These are phyloP conservation scores for Bradypus variegatus DNA, from an alignment of 2,797 vertebrate genomes.

Conservation along the genomic window DNA sequence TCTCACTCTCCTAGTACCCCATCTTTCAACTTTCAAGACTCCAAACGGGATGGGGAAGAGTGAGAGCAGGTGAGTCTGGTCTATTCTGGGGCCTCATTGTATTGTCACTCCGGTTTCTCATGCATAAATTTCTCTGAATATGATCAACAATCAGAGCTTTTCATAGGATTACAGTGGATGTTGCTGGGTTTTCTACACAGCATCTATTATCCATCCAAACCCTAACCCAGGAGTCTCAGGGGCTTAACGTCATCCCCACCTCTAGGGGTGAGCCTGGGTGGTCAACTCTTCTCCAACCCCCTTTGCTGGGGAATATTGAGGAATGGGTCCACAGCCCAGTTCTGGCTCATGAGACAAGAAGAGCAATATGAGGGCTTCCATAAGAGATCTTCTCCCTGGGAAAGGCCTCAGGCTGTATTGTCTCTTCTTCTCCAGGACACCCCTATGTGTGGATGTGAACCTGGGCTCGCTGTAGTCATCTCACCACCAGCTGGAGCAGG, in stretches of 20 bases:
- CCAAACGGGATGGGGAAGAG: not conserved
- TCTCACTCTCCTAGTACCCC: not conserved
- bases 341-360: not conserved
- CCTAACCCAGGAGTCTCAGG: not conserved
- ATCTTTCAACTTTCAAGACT: not conserved
- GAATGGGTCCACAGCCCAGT: not conserved
- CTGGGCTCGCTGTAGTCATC: not conserved
- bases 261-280: not conserved
- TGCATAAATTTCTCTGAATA: not conserved
- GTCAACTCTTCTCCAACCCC: not conserved
- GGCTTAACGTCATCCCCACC: no score
- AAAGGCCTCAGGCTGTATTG: fast-evolving
- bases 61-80: not conserved
- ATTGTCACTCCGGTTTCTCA: not conserved
- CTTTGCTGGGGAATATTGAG: not conserved
- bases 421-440: not conserved
- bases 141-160: not conserved
- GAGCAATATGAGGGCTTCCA: not conserved
- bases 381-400: not conserved
- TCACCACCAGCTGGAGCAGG: not conserved
- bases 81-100: not conserved
- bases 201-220: not conserved
- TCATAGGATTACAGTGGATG: not conserved
- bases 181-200: no score
- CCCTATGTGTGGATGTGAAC: not conserved